Conservation (phyloP, 1,140 invertebrate species). For the Eueides isabella region DNA sequence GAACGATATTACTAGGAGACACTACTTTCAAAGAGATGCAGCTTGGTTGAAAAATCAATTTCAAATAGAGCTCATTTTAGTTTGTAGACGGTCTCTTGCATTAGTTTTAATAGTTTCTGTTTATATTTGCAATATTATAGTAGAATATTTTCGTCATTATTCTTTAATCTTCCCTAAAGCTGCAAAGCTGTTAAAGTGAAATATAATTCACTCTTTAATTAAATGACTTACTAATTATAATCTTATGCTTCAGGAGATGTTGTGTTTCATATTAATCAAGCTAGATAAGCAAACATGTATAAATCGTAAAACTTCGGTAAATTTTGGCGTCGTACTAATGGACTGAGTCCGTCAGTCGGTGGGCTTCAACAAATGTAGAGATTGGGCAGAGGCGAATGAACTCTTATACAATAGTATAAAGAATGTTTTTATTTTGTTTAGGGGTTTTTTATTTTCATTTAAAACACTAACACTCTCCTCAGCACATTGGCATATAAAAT, state of each 20-base stretch:
- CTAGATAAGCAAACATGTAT: not conserved
- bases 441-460: too few relatives aligned
- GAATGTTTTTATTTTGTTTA: too few relatives aligned
- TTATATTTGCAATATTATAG: not conserved
- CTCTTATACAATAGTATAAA: too few relatives aligned
- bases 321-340: too few relatives aligned
- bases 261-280: not conserved
- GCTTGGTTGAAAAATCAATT: constrained; percentile 28
- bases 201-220: not conserved
- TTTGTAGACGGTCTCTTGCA: constrained; percentile 10
- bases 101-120: constrained; percentile 11
- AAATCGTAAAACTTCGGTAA: too few relatives aligned
- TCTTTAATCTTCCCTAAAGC: not conserved
- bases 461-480: too few relatives aligned
- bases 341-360: too few relatives aligned
- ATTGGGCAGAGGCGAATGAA: too few relatives aligned
- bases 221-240: not conserved
- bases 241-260: not conserved
- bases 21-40: constrained; percentile 36
- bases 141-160: constrained; percentile 15
- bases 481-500: too few relatives aligned
- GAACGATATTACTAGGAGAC: constrained; percentile 35
- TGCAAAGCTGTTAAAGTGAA: not conserved
- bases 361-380: too few relatives aligned
- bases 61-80: constrained; percentile 26